phyloP scores from a whole-genome alignment of 2,113 vertebrate species.

The Bos indicus region DNA sequence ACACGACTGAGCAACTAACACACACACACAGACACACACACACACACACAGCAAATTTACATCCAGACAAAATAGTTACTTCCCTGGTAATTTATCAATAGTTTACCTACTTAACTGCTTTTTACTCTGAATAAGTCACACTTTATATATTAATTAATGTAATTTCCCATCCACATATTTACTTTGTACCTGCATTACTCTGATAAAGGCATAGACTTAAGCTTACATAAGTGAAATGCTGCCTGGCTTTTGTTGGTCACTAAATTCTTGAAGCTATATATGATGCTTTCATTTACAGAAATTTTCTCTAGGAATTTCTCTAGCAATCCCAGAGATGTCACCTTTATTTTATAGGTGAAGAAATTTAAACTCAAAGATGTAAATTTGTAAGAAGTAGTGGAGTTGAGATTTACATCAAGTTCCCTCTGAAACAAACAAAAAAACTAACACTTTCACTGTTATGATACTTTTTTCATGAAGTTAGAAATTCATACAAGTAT shows the following conservation, averaged over 20 bases:
- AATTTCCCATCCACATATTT: not conserved
- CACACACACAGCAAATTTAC: not conserved
- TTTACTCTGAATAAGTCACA: not conserved
- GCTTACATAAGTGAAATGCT: not conserved
- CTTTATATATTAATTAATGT: not conserved
- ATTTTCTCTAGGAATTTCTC: not conserved
- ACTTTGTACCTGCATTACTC: not conserved
- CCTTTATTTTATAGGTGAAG: not conserved
- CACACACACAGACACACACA: not conserved
- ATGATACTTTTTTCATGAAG: not conserved
- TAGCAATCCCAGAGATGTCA: not conserved
- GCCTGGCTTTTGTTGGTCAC: not conserved
- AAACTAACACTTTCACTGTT: not conserved
- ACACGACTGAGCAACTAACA: not conserved
- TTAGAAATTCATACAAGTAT: not conserved
- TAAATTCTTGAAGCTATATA: not conserved
- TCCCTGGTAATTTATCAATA: not conserved
- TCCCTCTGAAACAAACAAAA: not conserved
- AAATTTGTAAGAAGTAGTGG: not conserved
- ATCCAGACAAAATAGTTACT: not conserved
- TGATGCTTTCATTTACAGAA: not conserved
- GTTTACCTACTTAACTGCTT: not conserved
- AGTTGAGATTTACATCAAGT: not conserved
- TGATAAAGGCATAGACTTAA: not conserved
- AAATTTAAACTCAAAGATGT: not conserved